phyloP scores from a whole-genome alignment of 2,797 vertebrate genomes.

The Tachyglossus aculeatus region DNA sequence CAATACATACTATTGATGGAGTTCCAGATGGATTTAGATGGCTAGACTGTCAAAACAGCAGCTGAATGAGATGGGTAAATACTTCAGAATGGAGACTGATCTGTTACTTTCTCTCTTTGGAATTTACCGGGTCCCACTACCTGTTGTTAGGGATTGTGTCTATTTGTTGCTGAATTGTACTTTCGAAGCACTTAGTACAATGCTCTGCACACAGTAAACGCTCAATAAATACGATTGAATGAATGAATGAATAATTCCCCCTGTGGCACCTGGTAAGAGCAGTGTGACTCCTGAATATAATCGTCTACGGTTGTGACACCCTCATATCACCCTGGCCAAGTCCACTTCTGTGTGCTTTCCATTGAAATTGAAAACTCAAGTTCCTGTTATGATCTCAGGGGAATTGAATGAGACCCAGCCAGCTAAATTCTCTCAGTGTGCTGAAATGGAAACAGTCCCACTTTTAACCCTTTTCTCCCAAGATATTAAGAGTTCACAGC shows the following conservation, averaged over 20 bases:
- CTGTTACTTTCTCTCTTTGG: too few relatives aligned
- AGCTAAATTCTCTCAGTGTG: not conserved
- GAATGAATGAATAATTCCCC: not conserved
- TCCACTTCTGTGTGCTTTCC: not conserved
- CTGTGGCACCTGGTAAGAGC: not conserved
- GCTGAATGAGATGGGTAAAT: too few relatives aligned
- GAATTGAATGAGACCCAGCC: not conserved
- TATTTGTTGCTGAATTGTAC: too few relatives aligned
- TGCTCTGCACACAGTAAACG: too few relatives aligned
- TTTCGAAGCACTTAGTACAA: too few relatives aligned
- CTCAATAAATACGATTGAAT: too few relatives aligned
- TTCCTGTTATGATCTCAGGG: not conserved
- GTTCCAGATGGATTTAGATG: too few relatives aligned
- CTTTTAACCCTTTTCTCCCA: slow-evolving; percentile 5
- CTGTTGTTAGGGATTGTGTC: too few relatives aligned
- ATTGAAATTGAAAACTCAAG: not conserved
- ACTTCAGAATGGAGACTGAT: too few relatives aligned
- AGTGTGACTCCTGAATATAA: slow-evolving; percentile 4
- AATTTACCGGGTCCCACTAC: too few relatives aligned
- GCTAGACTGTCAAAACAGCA: too few relatives aligned
- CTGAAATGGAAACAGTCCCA: not conserved
- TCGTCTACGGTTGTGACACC: not conserved
- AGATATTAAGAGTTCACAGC: slow-evolving; percentile 1
- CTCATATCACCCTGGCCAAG: not conserved
- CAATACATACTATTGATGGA: too few relatives aligned